Percentiles rank a stretch among this genome's conserved stretches.
Evolutionary conservation across 2,797 vertebrate species (phyloP).

Genomic region (Odontamblyopus rebecca): DNA sequence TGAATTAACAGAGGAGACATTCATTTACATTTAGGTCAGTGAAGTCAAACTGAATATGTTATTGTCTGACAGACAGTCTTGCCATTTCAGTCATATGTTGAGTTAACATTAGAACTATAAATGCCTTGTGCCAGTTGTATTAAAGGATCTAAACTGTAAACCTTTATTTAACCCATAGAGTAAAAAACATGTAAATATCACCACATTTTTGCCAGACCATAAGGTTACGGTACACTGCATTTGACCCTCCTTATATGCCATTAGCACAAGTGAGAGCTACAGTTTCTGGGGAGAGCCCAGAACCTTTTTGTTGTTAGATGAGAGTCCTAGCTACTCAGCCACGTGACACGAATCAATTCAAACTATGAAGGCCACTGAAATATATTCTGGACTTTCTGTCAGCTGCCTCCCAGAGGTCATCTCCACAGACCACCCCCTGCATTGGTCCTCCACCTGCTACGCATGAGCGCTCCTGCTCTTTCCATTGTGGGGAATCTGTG

Average conservation of each 20-base stretch:
- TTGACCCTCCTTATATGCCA: no score
- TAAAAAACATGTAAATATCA: no score
- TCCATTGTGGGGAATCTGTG: not conserved
- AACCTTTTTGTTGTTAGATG: no score
- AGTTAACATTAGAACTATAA: not conserved
- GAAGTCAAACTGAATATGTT: not conserved
- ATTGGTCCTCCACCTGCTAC: not conserved
- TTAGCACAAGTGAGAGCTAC: no score
- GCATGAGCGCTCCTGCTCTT: not conserved
- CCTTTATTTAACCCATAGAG: no score
- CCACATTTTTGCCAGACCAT: no score
- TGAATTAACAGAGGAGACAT: not conserved
- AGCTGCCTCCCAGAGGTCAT: not conserved
- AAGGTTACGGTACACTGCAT: no score
- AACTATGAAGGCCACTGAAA: no score
- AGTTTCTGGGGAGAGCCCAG: no score
- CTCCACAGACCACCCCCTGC: not conserved
- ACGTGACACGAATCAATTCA: no score
- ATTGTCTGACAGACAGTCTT: not conserved
- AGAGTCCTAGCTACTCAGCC: no score
- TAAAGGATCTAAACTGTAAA: not conserved
- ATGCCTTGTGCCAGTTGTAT: not conserved
- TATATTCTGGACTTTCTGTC: not conserved
- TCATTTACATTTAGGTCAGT: constrained; percentile 2
- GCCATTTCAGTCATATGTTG: not conserved